phyloP scores from a whole-genome alignment of 2,888 invertebrate genomes.

The Napeogenes inachia region DNA sequence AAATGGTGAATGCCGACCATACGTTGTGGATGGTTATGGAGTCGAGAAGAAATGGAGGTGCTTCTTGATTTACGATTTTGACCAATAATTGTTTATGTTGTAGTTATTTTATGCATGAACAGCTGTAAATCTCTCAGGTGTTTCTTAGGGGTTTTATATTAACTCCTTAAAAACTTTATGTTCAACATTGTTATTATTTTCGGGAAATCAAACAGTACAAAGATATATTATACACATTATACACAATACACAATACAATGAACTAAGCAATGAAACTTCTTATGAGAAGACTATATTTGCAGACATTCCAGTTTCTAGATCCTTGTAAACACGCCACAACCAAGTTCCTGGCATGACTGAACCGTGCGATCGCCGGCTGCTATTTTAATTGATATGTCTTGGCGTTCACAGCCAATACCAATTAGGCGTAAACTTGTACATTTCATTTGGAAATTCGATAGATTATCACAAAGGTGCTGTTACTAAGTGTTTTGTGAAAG shows the following conservation, averaged over 20 bases:
- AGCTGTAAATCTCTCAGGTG: no score
- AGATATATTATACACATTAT: no score
- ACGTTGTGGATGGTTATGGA: slow-evolving; percentile 35
- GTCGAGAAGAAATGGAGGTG: slow-evolving; percentile 30
- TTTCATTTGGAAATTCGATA: slow-evolving; percentile 27
- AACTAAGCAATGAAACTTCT: no score
- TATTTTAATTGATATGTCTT: slow-evolving; percentile 73
- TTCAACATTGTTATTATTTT: no score
- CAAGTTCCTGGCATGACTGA: slow-evolving; percentile 42
- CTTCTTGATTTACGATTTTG: slow-evolving; percentile 20
- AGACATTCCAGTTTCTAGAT: background rate
- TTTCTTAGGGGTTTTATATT: no score
- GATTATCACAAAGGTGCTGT: slow-evolving; percentile 8
- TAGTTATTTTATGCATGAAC: no score
- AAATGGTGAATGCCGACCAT: slow-evolving; percentile 56
- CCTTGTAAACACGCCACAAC: slow-evolving; percentile 20
- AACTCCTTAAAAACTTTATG: no score
- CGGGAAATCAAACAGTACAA: no score
- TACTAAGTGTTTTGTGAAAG: background rate
- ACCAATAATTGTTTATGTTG: slow-evolving; percentile 15
- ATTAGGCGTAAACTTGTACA: slow-evolving; percentile 36
- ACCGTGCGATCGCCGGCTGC: slow-evolving; percentile 37
- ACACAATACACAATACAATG: no score
- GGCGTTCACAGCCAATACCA: slow-evolving; percentile 45
- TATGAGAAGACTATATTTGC: no score